Evolutionary conservation across 2,888 invertebrate genomes (phyloP).

Genomic region (Carpatolechia fugitivella): DNA sequence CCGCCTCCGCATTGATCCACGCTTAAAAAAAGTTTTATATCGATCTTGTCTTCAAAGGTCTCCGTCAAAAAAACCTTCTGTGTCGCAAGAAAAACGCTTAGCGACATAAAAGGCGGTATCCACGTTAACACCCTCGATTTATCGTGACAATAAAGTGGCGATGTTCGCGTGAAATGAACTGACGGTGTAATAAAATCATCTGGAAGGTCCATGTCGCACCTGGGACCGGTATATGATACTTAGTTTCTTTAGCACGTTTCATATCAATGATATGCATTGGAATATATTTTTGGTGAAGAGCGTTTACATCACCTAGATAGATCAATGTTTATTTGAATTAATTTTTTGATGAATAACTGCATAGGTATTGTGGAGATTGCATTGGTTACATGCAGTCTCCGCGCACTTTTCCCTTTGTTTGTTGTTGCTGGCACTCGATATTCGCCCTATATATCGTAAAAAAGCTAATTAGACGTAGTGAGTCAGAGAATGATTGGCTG

Average conservation of each 20-base stretch:
- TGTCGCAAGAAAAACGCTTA: constrained; percentile 21
- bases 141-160: constrained; percentile 37
- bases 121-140: constrained; percentile 37
- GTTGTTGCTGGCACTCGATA: too few species aligned
- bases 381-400: too few species aligned
- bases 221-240: constrained; percentile 27
- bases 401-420: too few species aligned
- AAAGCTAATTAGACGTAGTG: too few species aligned
- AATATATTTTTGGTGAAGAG: neutral
- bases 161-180: constrained; percentile 34
- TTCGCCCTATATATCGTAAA: too few species aligned
- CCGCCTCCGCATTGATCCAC: neutral
- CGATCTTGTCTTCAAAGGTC: neutral
- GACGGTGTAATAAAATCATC: constrained; percentile 33
- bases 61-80: constrained; percentile 9
- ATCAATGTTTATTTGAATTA: too few species aligned
- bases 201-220: constrained; percentile 25
- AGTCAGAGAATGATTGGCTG: too few species aligned
- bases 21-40: neutral
- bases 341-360: too few species aligned
- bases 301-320: too few species aligned
- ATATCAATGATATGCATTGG: neutral
- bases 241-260: constrained; percentile 17
- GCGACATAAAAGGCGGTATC: constrained; percentile 28
- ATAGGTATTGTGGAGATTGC: too few species aligned